phyloP scores from a whole-genome alignment of 2,888 invertebrate species.

The Melanotus villosus region DNA sequence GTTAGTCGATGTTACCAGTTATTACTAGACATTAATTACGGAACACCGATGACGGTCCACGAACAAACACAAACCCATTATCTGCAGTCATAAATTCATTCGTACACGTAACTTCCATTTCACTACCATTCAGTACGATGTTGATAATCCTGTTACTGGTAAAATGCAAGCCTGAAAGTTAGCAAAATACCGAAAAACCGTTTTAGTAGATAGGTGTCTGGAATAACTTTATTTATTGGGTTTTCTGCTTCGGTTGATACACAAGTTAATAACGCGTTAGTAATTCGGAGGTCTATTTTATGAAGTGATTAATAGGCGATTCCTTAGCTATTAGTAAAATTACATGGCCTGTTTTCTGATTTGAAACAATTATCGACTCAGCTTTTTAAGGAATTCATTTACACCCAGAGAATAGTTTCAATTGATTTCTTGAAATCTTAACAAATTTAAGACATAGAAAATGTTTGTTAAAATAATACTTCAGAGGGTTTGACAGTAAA shows the following conservation, averaged over 20 bases:
- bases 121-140: neutral
- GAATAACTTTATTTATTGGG: neutral
- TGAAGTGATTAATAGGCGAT: slow-evolving; percentile 21
- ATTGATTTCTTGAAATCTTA: no score
- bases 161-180: neutral
- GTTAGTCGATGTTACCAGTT: slow-evolving; percentile 29
- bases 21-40: slow-evolving; percentile 34
- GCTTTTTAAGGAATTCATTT: slow-evolving; percentile 16
- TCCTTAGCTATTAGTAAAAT: slow-evolving; percentile 1
- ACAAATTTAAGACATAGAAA: no score
- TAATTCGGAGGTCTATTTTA: slow-evolving; percentile 23
- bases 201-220: neutral
- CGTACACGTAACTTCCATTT: slow-evolving; percentile 30
- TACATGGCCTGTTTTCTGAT: no score
- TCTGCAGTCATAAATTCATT: slow-evolving; percentile 35
- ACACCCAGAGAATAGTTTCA: no score
- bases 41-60: slow-evolving; percentile 16
- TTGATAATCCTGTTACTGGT: slow-evolving; percentile 11
- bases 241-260: no score
- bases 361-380: slow-evolving; percentile 14
- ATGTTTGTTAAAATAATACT: no score
- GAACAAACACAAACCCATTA: slow-evolving; percentile 34
- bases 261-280: slow-evolving; percentile 9
- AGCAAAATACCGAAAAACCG: neutral
- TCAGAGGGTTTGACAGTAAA: no score